phyloP scores from a whole-genome alignment of 2,888 invertebrate genomes.

The Drosophila paranaensis region DNA sequence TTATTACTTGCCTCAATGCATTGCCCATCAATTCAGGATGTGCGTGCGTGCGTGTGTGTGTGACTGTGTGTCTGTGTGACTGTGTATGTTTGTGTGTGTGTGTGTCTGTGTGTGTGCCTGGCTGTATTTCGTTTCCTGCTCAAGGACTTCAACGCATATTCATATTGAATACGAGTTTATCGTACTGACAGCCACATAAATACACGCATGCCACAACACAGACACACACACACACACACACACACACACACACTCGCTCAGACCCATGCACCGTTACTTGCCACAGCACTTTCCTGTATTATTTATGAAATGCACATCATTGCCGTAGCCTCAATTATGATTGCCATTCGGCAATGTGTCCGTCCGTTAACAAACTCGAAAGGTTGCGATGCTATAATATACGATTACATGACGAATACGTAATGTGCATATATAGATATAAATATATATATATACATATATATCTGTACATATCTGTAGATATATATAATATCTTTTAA shows the following conservation, averaged over 20 bases:
- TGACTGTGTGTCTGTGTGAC: conserved; percentile 5
- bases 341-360: conserved; percentile 54
- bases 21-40: conserved; percentile 64
- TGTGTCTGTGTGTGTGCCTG: conserved; percentile 7
- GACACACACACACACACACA: conserved; percentile 14
- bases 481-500: neutral
- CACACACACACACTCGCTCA: conserved; percentile 8
- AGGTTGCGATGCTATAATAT: conserved; percentile 30
- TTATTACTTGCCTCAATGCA: conserved; percentile 79
- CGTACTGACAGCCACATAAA: conserved; percentile 53
- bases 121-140: conserved; percentile 46
- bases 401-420: conserved; percentile 7
- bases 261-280: conserved; percentile 19
- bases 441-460: neutral
- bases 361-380: conserved; percentile 45
- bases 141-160: conserved; percentile 56
- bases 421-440: conserved; percentile 5
- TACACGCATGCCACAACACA: conserved; percentile 19
- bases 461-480: neutral
- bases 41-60: conserved; percentile 5
- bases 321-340: conserved; percentile 74
- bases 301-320: conserved; percentile 80
- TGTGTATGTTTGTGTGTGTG: conserved; percentile 10
- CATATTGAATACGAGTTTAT: conserved; percentile 61
- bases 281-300: conserved; percentile 52